Conservation (phyloP, 2,113 vertebrate genomes). For the Oncorhynchus nerka region DNA sequence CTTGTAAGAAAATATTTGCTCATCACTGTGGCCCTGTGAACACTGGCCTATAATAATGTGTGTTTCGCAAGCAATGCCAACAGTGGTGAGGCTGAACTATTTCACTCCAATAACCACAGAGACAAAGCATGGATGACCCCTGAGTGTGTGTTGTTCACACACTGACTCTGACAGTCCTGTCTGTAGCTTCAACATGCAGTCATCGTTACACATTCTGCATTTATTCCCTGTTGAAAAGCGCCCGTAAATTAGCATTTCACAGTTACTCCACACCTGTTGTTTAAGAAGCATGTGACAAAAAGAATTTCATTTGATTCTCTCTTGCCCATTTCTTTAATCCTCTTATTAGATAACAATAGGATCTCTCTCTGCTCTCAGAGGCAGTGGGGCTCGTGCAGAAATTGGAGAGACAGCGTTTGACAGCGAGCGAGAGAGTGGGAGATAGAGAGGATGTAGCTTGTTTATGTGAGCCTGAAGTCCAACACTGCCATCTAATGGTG, state of each 20-base stretch:
- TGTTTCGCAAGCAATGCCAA: constrained; percentile 1
- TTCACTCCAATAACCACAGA: constrained; percentile 9
- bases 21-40: too few species aligned
- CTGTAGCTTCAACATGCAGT: too few species aligned
- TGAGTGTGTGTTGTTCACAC: too few species aligned
- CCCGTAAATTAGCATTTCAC: too few species aligned
- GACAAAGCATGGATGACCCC: too few species aligned
- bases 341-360: constrained; percentile 4
- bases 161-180: too few species aligned
- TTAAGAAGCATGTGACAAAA: too few species aligned
- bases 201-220: too few species aligned
- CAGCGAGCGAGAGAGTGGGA: neutral
- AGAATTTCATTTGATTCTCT: too few species aligned
- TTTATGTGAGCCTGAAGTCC: constrained; percentile 4
- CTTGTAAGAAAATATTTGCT: too few species aligned
- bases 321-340: neutral
- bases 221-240: too few species aligned
- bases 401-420: neutral
- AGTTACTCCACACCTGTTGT: too few species aligned
- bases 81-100: constrained; percentile 14
- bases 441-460: neutral
- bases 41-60: neutral
- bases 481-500: constrained; percentile 57
- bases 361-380: constrained; percentile 12
- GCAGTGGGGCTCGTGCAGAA: constrained; percentile 15